These are phyloP conservation scores for Dipus sagitta DNA, from an alignment of 2,797 vertebrate species.

Conservation along the genomic window DNA sequence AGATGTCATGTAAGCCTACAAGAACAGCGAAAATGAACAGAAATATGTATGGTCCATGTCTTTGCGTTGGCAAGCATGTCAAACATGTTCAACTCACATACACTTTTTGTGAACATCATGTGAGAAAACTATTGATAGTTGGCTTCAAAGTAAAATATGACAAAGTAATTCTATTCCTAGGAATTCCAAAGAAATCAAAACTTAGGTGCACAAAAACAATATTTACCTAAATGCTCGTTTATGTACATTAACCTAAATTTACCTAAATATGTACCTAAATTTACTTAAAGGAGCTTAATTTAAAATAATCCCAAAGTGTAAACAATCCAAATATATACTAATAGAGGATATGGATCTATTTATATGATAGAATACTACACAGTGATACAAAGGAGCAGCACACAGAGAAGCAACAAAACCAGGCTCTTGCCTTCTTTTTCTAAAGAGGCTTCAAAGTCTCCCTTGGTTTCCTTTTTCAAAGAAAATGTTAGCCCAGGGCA, in stretches of 20 bases:
- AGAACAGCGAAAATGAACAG: constrained; percentile 23
- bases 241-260: too few relatives aligned
- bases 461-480: constrained; percentile 53
- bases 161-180: not conserved
- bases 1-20: not conserved
- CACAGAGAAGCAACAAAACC: not conserved
- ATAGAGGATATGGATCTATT: not conserved
- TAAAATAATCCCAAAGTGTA: not conserved
- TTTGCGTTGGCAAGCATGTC: not conserved
- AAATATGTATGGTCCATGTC: not conserved
- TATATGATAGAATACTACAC: constrained; percentile 25
- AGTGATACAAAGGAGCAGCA: constrained; percentile 22
- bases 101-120: not conserved
- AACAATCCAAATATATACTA: constrained; percentile 23
- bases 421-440: not conserved
- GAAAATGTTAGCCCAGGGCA: constrained; percentile 44
- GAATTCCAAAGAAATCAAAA: constrained; percentile 63
- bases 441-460: constrained; percentile 44
- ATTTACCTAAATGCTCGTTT: not conserved
- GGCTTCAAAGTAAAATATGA: constrained; percentile 38
- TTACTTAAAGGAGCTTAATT: not conserved
- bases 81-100: not conserved
- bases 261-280: too few relatives aligned
- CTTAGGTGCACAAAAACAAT: not conserved
- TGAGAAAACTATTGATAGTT: constrained; percentile 26